phyloP scores from a whole-genome alignment of 2,888 invertebrate species.

The Gerris lacustris region DNA sequence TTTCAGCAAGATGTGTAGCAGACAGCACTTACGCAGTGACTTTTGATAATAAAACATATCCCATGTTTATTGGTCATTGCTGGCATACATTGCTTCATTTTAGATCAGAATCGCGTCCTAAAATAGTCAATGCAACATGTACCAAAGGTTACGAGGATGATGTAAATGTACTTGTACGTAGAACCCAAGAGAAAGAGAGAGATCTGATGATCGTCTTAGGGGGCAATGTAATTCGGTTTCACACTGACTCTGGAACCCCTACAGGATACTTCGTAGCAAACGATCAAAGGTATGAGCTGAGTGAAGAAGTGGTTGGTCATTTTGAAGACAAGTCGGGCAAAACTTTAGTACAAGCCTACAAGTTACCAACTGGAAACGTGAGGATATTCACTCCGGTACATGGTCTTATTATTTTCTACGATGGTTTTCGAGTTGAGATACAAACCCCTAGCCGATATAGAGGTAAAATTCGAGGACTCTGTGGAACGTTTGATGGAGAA shows the following conservation, averaged over 20 bases:
- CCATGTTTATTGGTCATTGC: conserved; percentile 41
- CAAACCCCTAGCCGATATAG: conserved; percentile 40
- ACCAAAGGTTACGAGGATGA: background rate
- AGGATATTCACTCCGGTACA: conserved; percentile 39
- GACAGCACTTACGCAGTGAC: conserved; percentile 47
- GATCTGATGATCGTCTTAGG: background rate
- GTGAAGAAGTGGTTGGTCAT: background rate
- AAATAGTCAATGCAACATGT: background rate
- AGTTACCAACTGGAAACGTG: conserved; percentile 43
- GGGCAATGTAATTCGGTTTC: background rate
- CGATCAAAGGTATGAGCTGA: background rate
- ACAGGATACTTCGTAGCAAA: background rate
- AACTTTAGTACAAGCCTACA: conserved; percentile 37
- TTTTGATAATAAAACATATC: conserved; percentile 52
- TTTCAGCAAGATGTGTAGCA: conserved; percentile 49
- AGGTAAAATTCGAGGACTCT: conserved; percentile 49
- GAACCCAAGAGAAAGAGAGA: background rate
- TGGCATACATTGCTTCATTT: conserved; percentile 42
- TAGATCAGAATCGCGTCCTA: background rate
- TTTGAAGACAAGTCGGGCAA: too few species aligned
- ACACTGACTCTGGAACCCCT: background rate
- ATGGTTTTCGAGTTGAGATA: conserved; percentile 45
- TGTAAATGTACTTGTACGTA: background rate
- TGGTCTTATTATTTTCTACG: conserved; percentile 44
- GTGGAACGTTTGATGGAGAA: conserved; percentile 48